Percentiles rank a stretch among this genome's conserved stretches.
Conservation (phyloP, 2,113 vertebrate species). For the Tetraodon nigroviridis region DNA sequence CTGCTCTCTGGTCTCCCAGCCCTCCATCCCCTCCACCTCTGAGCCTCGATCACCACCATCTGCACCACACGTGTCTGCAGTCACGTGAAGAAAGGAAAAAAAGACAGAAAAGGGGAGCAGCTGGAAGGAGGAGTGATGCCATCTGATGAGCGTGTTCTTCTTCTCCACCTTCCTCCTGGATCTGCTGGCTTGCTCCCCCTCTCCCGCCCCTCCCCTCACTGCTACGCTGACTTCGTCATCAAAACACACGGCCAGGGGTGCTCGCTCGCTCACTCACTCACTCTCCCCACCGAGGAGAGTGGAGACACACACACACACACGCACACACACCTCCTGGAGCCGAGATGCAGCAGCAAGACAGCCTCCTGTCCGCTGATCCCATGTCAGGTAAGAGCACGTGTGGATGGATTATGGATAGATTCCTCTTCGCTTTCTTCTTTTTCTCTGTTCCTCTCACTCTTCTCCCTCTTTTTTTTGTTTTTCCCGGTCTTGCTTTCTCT, state of each 20-base stretch:
- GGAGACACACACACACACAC: constrained; percentile 30
- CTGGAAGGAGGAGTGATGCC: constrained; percentile 31
- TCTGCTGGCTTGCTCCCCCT: constrained; percentile 25
- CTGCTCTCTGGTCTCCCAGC: neutral
- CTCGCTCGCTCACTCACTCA: constrained; percentile 43
- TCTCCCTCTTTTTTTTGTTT: constrained; percentile 22
- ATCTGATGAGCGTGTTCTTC: constrained; percentile 21
- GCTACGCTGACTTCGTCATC: constrained; percentile 46
- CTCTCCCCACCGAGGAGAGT: constrained; percentile 6
- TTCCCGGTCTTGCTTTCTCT: constrained; percentile 5
- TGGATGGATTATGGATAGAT: neutral
- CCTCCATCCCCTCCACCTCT: constrained; percentile 23
- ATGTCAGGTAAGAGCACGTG: constrained; percentile 63
- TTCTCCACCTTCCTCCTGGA: constrained; percentile 19
- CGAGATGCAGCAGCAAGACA: constrained; percentile 67
- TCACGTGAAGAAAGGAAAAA: constrained; percentile 3
- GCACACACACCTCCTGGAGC: constrained; percentile 38
- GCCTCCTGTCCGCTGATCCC: constrained; percentile 53
- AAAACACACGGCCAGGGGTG: constrained; percentile 54
- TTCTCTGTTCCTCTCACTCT: constrained; percentile 9
- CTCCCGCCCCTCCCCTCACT: constrained; percentile 29
- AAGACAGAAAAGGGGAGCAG: constrained; percentile 20
- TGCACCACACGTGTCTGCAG: constrained; percentile 46
- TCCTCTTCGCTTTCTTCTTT: neutral
- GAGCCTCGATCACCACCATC: constrained; percentile 35